Evolutionary conservation across 2,888 invertebrate species (phyloP).

Genomic region (Hofmannophila pseudospretella): DNA sequence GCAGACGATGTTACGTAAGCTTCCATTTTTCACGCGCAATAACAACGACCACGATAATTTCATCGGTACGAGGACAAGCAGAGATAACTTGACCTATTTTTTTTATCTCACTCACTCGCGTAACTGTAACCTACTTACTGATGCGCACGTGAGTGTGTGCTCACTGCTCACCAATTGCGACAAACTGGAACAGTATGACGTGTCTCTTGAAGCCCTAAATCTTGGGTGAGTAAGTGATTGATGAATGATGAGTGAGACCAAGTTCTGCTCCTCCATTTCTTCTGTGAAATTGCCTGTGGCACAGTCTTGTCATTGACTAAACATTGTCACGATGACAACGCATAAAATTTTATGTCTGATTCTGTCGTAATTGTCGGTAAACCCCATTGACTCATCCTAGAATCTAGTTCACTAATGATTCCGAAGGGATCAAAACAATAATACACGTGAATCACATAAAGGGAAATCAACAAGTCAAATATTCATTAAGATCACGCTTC

Average conservation of each 20-base stretch:
- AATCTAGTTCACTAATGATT: constrained; percentile 13
- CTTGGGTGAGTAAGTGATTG: constrained; percentile 9
- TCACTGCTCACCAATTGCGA: constrained; percentile 38
- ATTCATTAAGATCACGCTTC: constrained; percentile 18
- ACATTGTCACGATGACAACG: background rate
- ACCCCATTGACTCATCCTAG: constrained; percentile 19
- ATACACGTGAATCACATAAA: constrained; percentile 15
- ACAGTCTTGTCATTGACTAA: background rate
- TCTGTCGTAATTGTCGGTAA: constrained; percentile 10
- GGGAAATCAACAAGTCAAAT: constrained; percentile 14
- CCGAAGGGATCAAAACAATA: constrained; percentile 11
- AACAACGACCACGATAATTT: constrained; percentile 57
- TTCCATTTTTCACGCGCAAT: constrained; percentile 60
- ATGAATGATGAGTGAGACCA: background rate
- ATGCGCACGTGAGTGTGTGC: constrained; percentile 43
- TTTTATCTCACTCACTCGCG: constrained; percentile 66
- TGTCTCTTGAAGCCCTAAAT: constrained; percentile 24
- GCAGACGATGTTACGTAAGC: constrained; percentile 47
- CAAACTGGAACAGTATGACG: constrained; percentile 41
- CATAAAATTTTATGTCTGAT: background rate
- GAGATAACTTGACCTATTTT: constrained; percentile 78
- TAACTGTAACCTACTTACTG: constrained; percentile 68
- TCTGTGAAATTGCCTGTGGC: background rate
- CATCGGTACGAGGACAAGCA: constrained; percentile 69
- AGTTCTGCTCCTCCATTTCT: background rate